These are phyloP conservation scores for Pogona vitticeps DNA, from an alignment of 2,113 vertebrate species.

Conservation along the genomic window DNA sequence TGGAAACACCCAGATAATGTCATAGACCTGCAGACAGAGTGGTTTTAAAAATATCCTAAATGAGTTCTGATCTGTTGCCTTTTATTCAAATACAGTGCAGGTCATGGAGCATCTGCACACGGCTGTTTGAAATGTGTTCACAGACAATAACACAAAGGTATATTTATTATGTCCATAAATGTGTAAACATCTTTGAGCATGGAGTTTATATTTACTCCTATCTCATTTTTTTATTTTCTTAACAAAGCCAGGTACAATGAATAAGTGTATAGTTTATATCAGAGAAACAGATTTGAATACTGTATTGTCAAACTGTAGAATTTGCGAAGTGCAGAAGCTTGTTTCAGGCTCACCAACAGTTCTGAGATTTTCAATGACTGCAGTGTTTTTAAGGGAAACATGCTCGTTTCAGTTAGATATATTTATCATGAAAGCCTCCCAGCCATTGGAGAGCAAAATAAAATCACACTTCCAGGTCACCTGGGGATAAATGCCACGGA, in stretches of 20 bases:
- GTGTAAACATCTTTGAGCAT: not conserved
- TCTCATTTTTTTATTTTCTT: too few species aligned
- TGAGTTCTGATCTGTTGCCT: too few species aligned
- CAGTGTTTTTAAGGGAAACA: not conserved
- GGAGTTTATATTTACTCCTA: not conserved
- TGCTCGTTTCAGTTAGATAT: not conserved
- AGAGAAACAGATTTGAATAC: too few species aligned
- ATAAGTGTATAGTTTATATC: too few species aligned
- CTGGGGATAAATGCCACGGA: conserved; percentile 1
- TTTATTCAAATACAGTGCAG: too few species aligned
- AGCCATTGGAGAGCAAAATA: not conserved
- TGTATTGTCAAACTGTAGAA: too few species aligned
- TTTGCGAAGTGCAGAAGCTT: too few species aligned
- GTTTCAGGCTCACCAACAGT: not conserved
- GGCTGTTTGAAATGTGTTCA: not conserved
- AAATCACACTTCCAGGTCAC: not conserved
- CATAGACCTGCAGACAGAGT: too few species aligned
- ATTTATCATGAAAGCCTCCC: not conserved
- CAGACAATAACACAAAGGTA: not conserved
- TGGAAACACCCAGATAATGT: too few species aligned
- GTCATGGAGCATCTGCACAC: too few species aligned
- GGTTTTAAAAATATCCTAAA: too few species aligned
- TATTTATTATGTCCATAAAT: conserved; percentile 8
- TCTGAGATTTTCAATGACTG: not conserved
- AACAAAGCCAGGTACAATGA: too few species aligned